A percentile compares a stretch with the other conserved stretches of the same genome.
phyloP scores from a whole-genome alignment of 2,797 vertebrate species.

The Coranthus polyacanthus region DNA sequence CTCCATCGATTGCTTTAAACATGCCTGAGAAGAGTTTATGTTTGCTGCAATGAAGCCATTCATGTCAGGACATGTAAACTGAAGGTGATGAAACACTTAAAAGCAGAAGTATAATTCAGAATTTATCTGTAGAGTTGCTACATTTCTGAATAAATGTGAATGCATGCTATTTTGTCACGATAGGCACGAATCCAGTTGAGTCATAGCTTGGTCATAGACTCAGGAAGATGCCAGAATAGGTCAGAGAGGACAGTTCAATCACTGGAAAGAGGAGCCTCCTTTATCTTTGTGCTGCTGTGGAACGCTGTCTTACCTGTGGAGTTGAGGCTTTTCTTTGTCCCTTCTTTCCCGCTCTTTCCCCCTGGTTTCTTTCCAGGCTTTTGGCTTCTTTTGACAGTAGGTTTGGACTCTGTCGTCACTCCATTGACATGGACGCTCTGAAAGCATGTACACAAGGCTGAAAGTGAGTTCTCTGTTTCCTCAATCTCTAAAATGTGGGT shows the following conservation, averaged over 20 bases:
- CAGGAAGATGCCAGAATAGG: neutral
- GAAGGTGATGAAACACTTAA: constrained; percentile 20
- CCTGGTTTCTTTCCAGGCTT: constrained; percentile 86
- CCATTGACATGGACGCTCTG: constrained; percentile 79
- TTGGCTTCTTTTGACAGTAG: constrained; percentile 84
- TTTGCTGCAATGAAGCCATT: neutral
- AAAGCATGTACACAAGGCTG: constrained; percentile 1
- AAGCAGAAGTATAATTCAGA: constrained; percentile 30
- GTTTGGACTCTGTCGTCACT: constrained; percentile 74
- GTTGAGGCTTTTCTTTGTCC: constrained; percentile 69
- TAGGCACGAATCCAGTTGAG: neutral
- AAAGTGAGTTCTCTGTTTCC: neutral
- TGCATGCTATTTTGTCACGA: neutral
- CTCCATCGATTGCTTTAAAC: neutral
- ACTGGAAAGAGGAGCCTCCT: rapidly evolving
- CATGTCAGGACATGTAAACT: neutral
- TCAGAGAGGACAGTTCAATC: neutral
- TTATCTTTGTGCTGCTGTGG: neutral
- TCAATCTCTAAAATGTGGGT: neutral
- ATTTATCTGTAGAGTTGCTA: constrained; percentile 1
- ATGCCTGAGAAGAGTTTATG: too few species aligned
- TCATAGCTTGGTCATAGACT: constrained; percentile 8
- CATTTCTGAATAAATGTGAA: constrained; percentile 1
- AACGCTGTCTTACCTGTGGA: constrained; percentile 53
- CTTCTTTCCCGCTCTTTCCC: constrained; percentile 82